These are phyloP conservation scores for Sebastes dallii DNA, from an alignment of 2,797 vertebrate genomes.

Conservation along the genomic window DNA sequence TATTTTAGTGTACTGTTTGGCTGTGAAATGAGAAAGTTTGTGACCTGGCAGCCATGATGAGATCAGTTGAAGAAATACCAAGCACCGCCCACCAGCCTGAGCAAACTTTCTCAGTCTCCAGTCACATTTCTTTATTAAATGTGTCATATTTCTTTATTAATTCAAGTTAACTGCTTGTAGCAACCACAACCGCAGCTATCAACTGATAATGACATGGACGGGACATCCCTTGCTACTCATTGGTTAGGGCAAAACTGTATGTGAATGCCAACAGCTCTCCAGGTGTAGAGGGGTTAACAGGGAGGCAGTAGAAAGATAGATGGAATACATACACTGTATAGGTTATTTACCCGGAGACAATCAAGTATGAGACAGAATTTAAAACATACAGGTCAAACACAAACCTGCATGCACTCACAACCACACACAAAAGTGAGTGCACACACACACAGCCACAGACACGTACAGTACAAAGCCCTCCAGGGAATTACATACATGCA, in stretches of 20 bases:
- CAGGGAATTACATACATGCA: constrained; percentile 40
- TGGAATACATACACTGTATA: background rate
- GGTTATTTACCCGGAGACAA: constrained; percentile 21
- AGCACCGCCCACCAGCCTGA: too few relatives aligned
- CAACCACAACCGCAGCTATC: background rate
- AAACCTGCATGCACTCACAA: background rate
- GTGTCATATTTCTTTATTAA: too few relatives aligned
- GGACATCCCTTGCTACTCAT: background rate
- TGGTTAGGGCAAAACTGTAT: background rate
- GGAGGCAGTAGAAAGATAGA: background rate
- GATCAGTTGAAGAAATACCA: too few relatives aligned
- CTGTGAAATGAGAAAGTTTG: too few relatives aligned
- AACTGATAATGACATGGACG: background rate
- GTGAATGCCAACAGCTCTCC: background rate
- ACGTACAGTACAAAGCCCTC: background rate
- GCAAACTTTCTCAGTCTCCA: too few relatives aligned
- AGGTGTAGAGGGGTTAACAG: background rate
- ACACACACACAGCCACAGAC: background rate
- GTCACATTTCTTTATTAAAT: too few relatives aligned
- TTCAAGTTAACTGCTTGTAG: background rate
- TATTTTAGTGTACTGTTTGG: too few relatives aligned
- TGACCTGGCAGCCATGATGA: too few relatives aligned
- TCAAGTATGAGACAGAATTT: background rate
- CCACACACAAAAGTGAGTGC: background rate
- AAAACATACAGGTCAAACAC: constrained; percentile 9